Evolutionary conservation across 2,113 vertebrate genomes (phyloP), one percentile per base, ranked within the genome.

Genomic region (Melospiza melodia): DNA sequence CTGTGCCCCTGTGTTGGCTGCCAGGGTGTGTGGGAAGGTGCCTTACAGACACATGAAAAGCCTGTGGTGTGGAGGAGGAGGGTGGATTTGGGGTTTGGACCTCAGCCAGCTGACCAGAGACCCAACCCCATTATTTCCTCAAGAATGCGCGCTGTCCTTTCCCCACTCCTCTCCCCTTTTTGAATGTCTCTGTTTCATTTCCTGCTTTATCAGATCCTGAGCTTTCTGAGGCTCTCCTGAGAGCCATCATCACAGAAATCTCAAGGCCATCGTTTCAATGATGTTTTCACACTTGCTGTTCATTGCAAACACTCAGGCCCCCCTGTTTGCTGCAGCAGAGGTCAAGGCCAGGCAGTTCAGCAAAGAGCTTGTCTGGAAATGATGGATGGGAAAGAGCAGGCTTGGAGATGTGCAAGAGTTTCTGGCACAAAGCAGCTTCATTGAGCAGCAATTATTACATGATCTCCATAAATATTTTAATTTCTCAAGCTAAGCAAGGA

Each of bases 381-480:
- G 81, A 72, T 62, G 81, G 67, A 54, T 57, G 48, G 76, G 59
- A 76, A 79, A 87, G 58, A 71, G 30, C 39, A 55, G 72, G 39
- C 39, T 71, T 82, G 58, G 88, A 76, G 61, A 59, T 35, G n/a
- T 3, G 31, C 51, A 46, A 20, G 24, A 63, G 71, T 39, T 77
- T 46, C 59, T 93, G 59, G 66, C 54, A 81, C 48, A 27, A 54
- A 91, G 49, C 8, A 12, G 39, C 44, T 83, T 84, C 91, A 90
- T 10, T 87, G 74, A 90, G 49, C 57, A 76, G 80, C 76, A 94
- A 80, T 95, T 92, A 93, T 93, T 95, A 25, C 39, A 89, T 49
- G 54, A 83, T 84, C 86, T 73, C 89, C 88, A 95, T 93, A 94
- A 96, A 97, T 96, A 94, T 97, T 96, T 96, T 88, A 96, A 66